Evolutionary conservation across 1,140 invertebrate species (phyloP), one percentile per base, ranked within the genome.

Genomic region (Diachasma alloeum): DNA sequence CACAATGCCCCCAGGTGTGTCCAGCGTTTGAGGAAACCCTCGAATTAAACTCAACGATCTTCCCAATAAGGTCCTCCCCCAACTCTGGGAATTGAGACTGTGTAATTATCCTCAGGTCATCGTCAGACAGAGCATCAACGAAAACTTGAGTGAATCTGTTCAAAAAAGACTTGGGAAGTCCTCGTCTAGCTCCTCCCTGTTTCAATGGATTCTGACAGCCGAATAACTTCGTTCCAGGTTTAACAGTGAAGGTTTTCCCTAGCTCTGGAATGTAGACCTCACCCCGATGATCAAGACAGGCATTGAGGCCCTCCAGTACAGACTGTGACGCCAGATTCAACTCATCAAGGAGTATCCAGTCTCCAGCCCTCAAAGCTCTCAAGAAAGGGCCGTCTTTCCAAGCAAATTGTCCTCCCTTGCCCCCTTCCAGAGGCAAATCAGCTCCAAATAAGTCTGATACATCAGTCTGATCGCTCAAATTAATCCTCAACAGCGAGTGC

Each of bases 301-400:
- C 98, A 89, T 99, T 99, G 2, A 99, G 91, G 37, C 98, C 98
- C 92, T 99, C 99, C 0, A 99, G 90, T 5, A 99, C 98, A 0
- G 98, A 97, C 88, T 99, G 99, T 0, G 98, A 98, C 0, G 99
- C 98, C 75, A 99, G 91, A 92, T 99, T 99, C 71, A 99, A 90
- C 91, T 99, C 99, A 88, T 99, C 99, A n/a, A 99, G 90, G 15
- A 99, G 91, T 81, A 99, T 95, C 99, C 99, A 99, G 82, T 97
- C 92, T 2, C 97, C 96, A 67, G 94, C 91, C 91, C 97, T 97
- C 0, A 99, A 90, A 1, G 98, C 99, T 77, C 94, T 94, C 17
- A 99, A 88, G 76, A 99, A 93, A 0, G 98, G 98, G 8, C 99
- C 99, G 90, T 99, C 98, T 83, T 95, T 92, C 96, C 99, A 99